A percentile compares a stretch with the other conserved stretches of the same genome.
phyloP scores from a whole-genome alignment of 2,888 invertebrate species.

The Crematogaster levior region DNA sequence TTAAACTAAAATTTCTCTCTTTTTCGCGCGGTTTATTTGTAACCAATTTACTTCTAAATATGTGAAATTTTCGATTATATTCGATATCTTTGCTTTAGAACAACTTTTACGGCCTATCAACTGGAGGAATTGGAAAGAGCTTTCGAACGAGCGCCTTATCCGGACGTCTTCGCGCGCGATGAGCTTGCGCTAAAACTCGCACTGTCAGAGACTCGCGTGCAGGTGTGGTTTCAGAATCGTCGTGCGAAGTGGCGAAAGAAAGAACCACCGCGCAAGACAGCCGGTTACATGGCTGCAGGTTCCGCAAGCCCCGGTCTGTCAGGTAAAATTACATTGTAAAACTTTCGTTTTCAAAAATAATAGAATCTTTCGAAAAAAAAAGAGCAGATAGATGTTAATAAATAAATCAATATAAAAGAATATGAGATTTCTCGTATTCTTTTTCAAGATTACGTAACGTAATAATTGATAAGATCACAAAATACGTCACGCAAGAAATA shows the following conservation, averaged over 20 bases:
- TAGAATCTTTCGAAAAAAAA: not conserved
- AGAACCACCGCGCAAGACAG: slow-evolving; percentile 96
- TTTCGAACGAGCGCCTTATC: slow-evolving; percentile 98
- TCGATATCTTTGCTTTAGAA: slow-evolving; percentile 87
- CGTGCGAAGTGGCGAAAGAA: slow-evolving; percentile 98
- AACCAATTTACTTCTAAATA: not conserved
- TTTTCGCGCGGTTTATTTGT: not conserved
- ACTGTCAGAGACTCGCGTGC: slow-evolving; percentile 92
- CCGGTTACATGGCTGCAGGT: slow-evolving; percentile 85
- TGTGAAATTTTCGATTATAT: not conserved
- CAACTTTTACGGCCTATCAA: slow-evolving; percentile 98
- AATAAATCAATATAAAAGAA: not conserved
- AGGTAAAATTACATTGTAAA: slow-evolving; percentile 64
- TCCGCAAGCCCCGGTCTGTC: slow-evolving; percentile 82
- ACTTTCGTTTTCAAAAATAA: not conserved
- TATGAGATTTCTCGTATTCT: not conserved
- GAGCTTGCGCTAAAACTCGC: slow-evolving; percentile 96
- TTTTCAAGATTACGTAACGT: not conserved
- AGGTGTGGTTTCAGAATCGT: slow-evolving; percentile 96
- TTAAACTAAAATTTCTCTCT: not conserved
- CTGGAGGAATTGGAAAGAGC: slow-evolving; percentile 97
- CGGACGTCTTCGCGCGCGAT: slow-evolving; percentile 97
- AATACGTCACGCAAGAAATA: not conserved
- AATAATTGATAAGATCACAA: not conserved
- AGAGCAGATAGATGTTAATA: not conserved